Conservation (phyloP, 2,888 invertebrate genomes). For the Dorcus parallelipipedus region DNA sequence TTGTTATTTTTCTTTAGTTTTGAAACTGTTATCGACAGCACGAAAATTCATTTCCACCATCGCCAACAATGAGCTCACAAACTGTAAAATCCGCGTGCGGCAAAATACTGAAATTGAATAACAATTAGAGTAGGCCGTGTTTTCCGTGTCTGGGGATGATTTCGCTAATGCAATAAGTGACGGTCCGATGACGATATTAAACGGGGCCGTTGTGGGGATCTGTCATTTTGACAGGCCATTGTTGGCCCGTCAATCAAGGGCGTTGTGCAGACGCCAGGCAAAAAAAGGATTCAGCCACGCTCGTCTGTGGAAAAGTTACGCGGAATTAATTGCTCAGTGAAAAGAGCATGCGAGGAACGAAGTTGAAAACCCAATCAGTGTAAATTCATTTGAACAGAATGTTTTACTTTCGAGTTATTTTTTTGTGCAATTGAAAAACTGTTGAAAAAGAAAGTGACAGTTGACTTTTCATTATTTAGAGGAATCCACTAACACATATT, state of each 20-base stretch:
- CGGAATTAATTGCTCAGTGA: no score
- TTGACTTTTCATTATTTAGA: no score
- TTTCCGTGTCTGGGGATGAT: slow-evolving; percentile 22
- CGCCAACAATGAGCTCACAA: slow-evolving; percentile 5
- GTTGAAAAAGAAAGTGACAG: no score
- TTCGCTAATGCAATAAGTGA: slow-evolving; percentile 35
- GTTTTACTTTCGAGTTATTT: no score
- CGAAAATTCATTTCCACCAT: slow-evolving; percentile 1
- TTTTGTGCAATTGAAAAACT: no score
- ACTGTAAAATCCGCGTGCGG: slow-evolving; percentile 17
- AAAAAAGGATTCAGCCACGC: no score
- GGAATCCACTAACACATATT: no score
- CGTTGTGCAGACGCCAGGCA: slow-evolving; percentile 5
- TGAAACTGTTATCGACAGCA: not conserved
- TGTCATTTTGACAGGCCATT: slow-evolving; percentile 25
- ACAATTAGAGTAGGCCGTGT: slow-evolving; percentile 20
- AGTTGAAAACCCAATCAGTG: no score
- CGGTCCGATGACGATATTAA: slow-evolving; percentile 36
- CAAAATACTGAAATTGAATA: slow-evolving; percentile 20
- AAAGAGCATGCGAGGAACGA: no score
- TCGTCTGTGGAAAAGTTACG: no score
- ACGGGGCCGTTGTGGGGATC: slow-evolving; percentile 30
- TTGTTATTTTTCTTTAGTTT: not conserved
- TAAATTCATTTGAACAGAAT: no score
- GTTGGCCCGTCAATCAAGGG: slow-evolving; percentile 27